Base-by-base conservation (phyloP, 2,113 vertebrate species). In the Lepus timidus region DNA sequence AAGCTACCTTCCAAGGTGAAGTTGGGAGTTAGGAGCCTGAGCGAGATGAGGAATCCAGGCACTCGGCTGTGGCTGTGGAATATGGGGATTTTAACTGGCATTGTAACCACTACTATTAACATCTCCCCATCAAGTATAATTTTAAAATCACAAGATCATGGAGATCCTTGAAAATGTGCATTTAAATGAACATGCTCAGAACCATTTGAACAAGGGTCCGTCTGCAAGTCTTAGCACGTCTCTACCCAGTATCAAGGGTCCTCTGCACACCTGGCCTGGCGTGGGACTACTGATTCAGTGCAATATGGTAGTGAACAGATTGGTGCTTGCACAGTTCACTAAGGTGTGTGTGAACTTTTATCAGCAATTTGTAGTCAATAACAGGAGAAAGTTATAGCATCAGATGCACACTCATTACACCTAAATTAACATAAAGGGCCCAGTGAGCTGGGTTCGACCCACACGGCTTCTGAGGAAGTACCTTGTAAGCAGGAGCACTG, bases 161-260 rank as follows among this genome's bases (percentile, higher is more conserved):
- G 70, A 49, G 49, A 29, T 29, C 58, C 68, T 75, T 17, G 9
- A 58, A 33, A 33, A 58, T 22, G 16, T 8, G 10, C 27, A 44
- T 74, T 82, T 67, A 39, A 44, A 23, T 11, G 44, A 75, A 9
- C 4, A 11, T 33, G 29, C 49, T 39, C 9, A 1, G 86, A 7
- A 70, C 19, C 3, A 1, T 33, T 7, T 51, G 33, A 22, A 29
- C 2, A 19, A 31, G 13, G 29, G 29, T 4, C 17, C 10, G 29
- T 65, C 25, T 78, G 31, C 12, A 14, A 0, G 6, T 3, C 1
- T 1, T 3, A 6, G 8, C 14, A 70, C 61, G 16, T 0, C 22
- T 10, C 70, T 81, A 9, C 23, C 49, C 36, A 49, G 6, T 1
- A 10, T 4, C 1, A 2, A 49, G 14, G 20, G 19, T 14, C 13